A percentile compares a stretch with the other conserved stretches of the same genome.
Evolutionary conservation across 2,113 vertebrate genomes (phyloP).

Genomic region (Illadopsis cleaveri): DNA sequence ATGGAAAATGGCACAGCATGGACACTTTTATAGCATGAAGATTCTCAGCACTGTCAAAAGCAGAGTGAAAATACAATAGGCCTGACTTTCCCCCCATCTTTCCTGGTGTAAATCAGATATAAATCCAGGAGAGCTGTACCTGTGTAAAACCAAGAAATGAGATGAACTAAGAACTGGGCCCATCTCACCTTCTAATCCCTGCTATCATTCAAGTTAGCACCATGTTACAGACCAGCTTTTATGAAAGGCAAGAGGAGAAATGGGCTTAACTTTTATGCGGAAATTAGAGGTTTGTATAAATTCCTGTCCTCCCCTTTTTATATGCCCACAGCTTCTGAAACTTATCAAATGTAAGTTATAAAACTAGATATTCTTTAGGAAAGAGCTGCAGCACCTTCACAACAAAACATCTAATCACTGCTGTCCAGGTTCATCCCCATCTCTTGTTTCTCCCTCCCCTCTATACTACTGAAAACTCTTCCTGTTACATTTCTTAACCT

Average conservation of each 20-base stretch:
- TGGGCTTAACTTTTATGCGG: not conserved
- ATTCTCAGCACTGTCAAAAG: conserved; percentile 46
- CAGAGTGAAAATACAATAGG: conserved; percentile 20
- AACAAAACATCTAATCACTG: not conserved
- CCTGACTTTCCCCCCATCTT: conserved; percentile 1
- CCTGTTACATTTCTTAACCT: not conserved
- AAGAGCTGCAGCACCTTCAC: not conserved
- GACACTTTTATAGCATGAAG: conserved; percentile 52
- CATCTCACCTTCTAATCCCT: conserved; percentile 10
- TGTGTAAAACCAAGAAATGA: conserved; percentile 20
- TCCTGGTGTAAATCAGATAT: conserved; percentile 21
- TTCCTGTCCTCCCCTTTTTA: not conserved
- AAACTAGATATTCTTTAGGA: not conserved
- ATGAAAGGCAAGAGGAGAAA: not conserved
- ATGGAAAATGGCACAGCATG: not conserved
- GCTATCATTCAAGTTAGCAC: conserved; percentile 33
- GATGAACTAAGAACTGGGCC: not conserved
- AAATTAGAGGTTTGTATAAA: conserved; percentile 3
- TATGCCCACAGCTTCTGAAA: conserved; percentile 7
- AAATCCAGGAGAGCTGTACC: not conserved
- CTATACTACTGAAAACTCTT: not conserved
- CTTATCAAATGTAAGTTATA: not conserved
- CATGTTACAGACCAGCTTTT: not conserved
- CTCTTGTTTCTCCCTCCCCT: not conserved
- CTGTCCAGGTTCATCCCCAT: not conserved